phyloP scores from a whole-genome alignment of 2,113 vertebrate species.

The Thunnus thynnus region DNA sequence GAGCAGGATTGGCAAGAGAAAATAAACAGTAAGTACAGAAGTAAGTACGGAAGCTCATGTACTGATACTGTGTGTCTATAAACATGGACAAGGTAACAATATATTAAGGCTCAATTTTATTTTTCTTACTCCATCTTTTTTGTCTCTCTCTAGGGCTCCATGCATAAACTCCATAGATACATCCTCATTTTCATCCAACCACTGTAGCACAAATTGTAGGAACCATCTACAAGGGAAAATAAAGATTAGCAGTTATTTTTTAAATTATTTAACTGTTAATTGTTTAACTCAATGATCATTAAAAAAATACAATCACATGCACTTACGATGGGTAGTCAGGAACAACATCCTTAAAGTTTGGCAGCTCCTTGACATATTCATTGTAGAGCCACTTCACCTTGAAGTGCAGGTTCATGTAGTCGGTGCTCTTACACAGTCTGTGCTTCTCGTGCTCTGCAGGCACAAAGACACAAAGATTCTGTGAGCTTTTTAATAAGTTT shows the following conservation, averaged over 20 bases:
- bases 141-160: constrained; percentile 97
- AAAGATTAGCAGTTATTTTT: background rate
- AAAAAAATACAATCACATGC: background rate
- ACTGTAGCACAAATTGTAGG: constrained; percentile 97
- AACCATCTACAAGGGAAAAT: constrained; percentile 89
- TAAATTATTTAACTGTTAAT: too few species aligned
- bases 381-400: constrained; percentile 99
- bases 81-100: background rate
- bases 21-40: background rate
- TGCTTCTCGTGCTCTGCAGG: constrained; percentile 95
- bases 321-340: constrained; percentile 97
- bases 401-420: constrained; percentile 99
- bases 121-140: constrained; percentile 95
- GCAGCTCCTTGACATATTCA: constrained; percentile 93
- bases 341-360: constrained; percentile 88
- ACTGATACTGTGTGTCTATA: background rate
- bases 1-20: background rate
- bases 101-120: background rate
- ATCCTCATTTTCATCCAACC: constrained; percentile 97
- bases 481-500: background rate
- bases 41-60: too few species aligned
- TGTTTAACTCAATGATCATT: background rate
- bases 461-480: constrained; percentile 7
- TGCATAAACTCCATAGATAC: constrained; percentile 97
- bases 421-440: constrained; percentile 95